Evolutionary conservation across 2,113 vertebrate species (phyloP), one percentile per base, ranked within the genome.

Genomic region (Tursiops truncatus): DNA sequence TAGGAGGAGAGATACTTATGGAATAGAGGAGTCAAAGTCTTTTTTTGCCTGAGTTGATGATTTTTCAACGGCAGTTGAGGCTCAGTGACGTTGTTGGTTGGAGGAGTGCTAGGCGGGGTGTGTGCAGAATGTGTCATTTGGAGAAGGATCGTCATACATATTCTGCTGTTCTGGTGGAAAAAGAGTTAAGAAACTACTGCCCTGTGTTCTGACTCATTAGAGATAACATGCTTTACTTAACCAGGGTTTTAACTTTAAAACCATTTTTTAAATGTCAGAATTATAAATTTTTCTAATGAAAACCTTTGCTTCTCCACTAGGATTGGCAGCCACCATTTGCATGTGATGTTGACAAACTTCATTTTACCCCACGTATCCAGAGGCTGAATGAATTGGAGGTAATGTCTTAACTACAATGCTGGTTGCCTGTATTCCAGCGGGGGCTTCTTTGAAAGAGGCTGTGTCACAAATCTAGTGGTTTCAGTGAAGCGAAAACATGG

Each of bases 281-380:
- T 58, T 63, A 56, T 5, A 41, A 33, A 79, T 83, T 73, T 36
- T 89, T 92, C 47, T 95, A 74, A 94, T 96, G 58, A 81, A 93
- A 81, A 18, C 47, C 31, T 95, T 89, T 92, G 84, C 79, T 91
- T 83, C 6, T 97, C 58, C 84, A 63, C 63, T 95, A 99, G 99
- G 99, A 99, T 41, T 99, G 99, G 99, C 99, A 99, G 97, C 99
- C 99, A 80, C 99, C 99, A 0, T 99, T 99, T 87, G 99, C 99
- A 0, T 99, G 99, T 70, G 99, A 99, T 96, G 99, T 99, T 0
- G 99, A 99, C 98, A 99, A 99, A 97, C 99, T 99, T 97, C 99
- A 99, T 98, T 99, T 99, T 97, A 99, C 99, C 14, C 99, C 99
- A 0, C 99, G 99, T 79, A 99, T 99, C 98, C 99, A 99, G 99